Conservation (phyloP, 2,888 invertebrate genomes). For the Diaperis boleti region DNA sequence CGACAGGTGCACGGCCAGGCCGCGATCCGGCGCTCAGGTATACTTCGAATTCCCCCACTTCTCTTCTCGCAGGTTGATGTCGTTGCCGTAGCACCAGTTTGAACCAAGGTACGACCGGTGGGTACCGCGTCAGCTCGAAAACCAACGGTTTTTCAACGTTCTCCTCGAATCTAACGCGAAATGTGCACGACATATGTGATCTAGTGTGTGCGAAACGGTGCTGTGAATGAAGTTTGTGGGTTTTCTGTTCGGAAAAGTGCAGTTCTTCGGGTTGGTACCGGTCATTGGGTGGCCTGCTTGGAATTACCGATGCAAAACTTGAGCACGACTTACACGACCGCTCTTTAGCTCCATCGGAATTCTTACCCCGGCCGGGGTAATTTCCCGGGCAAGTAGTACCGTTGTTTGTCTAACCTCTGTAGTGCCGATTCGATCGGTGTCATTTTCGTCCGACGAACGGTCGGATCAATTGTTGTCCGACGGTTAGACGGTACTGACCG, state of each 20-base stretch:
- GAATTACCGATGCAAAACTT: conserved; percentile 54
- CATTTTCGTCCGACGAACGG: conserved; percentile 21
- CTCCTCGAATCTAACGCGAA: conserved; percentile 19
- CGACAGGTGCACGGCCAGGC: conserved; percentile 37
- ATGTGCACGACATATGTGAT: conserved; percentile 32
- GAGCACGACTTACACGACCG: conserved; percentile 52
- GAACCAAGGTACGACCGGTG: conserved; percentile 41
- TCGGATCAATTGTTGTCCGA: conserved; percentile 23
- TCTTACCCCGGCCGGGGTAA: conserved; percentile 14
- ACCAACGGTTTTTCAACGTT: conserved; percentile 42
- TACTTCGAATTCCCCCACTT: conserved; percentile 34
- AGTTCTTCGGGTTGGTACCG: conserved; percentile 5
- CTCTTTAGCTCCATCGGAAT: conserved; percentile 48
- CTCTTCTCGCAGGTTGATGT: conserved; percentile 39
- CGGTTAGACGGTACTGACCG: conserved; percentile 12
- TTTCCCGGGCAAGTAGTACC: conserved; percentile 26
- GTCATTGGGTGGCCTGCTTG: conserved; percentile 38
- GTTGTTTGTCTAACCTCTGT: not conserved
- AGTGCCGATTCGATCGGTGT: conserved; percentile 5
- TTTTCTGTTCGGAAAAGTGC: conserved; percentile 7
- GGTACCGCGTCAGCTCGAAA: conserved; percentile 33
- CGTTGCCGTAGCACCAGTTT: conserved; percentile 42
- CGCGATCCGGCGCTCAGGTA: conserved; percentile 36
- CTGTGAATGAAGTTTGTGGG: conserved; percentile 9
- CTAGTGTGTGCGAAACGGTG: conserved; percentile 17